phyloP scores from a whole-genome alignment of 2,888 invertebrate species.

The Thumatha senex region DNA sequence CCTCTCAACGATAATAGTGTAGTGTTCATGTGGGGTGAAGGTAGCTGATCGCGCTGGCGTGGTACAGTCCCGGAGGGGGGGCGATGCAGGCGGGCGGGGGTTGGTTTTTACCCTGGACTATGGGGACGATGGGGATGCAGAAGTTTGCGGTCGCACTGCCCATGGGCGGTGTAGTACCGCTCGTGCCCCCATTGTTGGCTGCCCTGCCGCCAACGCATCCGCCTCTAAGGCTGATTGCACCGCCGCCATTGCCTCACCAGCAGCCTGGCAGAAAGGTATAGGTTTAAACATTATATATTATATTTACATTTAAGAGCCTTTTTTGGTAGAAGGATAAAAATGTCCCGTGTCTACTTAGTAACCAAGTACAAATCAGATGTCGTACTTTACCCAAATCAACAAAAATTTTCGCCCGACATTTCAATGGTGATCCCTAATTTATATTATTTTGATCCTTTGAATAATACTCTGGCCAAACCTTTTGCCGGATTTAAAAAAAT shows the following conservation, averaged over 20 bases:
- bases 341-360: no score
- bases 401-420: no score
- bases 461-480: no score
- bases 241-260: constrained; percentile 66
- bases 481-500: no score
- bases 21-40: constrained; percentile 61
- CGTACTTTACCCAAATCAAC: no score
- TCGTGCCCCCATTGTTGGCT: constrained; percentile 72
- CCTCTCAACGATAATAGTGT: constrained; percentile 46
- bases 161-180: constrained; percentile 74
- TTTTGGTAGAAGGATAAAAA: no score
- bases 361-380: no score
- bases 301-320: not conserved
- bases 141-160: constrained; percentile 79
- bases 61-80: constrained; percentile 75
- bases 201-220: constrained; percentile 71
- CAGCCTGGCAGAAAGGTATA: constrained; percentile 68
- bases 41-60: constrained; percentile 77
- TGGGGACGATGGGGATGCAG: constrained; percentile 80
- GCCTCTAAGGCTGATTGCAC: constrained; percentile 71
- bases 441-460: no score
- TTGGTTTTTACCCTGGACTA: constrained; percentile 77
- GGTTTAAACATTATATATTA: constrained; percentile 8
- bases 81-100: constrained; percentile 79
- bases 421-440: no score